phyloP scores from a whole-genome alignment of 2,888 invertebrate species.

The Chalcosyrphus nemorum region DNA sequence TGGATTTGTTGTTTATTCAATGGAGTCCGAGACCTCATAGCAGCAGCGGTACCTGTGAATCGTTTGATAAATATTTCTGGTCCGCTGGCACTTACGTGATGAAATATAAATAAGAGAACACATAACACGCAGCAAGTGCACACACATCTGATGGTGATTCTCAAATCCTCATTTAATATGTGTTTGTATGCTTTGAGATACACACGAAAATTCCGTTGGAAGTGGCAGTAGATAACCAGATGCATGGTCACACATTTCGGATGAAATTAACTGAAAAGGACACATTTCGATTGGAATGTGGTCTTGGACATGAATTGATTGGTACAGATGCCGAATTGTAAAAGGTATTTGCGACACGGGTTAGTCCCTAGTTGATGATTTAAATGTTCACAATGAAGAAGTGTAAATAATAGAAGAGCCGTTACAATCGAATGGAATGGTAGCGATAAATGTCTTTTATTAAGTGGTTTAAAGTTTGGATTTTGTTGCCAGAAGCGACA shows the following conservation, averaged over 20 bases:
- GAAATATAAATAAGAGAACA: not conserved
- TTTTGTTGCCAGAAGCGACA: too few species aligned
- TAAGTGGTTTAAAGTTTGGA: too few species aligned
- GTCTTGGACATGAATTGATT: constrained; percentile 14
- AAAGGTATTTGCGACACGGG: not conserved
- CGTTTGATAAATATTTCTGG: not conserved
- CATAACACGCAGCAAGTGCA: not conserved
- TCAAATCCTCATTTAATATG: constrained; percentile 24
- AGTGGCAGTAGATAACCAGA: not conserved
- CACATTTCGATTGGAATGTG: not conserved
- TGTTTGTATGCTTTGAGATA: not conserved
- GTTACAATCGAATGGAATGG: too few species aligned
- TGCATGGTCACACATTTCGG: constrained; percentile 3
- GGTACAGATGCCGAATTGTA: not conserved
- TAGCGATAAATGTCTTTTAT: not conserved
- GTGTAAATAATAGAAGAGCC: not conserved
- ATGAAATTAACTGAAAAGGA: constrained; percentile 12
- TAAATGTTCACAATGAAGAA: not conserved
- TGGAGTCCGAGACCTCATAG: not conserved
- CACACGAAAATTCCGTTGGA: not conserved
- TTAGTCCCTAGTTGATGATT: not conserved
- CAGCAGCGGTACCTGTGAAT: not conserved
- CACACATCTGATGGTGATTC: not conserved
- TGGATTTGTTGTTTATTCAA: not conserved
- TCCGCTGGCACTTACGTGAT: not conserved